Base-by-base conservation (phyloP, 2,113 vertebrate genomes). In the Sprattus sprattus region DNA sequence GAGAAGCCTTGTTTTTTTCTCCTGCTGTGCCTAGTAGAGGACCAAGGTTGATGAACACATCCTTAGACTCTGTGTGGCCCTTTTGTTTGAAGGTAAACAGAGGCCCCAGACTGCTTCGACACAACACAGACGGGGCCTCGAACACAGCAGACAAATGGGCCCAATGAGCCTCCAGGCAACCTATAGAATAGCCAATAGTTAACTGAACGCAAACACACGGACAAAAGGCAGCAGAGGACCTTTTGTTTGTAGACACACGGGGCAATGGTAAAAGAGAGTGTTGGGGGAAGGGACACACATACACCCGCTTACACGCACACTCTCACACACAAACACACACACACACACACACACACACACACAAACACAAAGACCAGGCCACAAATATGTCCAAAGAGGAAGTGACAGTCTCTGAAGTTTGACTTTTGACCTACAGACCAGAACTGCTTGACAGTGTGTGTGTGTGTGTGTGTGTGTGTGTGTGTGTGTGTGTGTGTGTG, bases 401-500 rank as follows among this genome's bases (percentile, higher is more conserved):
- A 13, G 28, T 28, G 64, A 71, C 64, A 28, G 64, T 8, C 64
- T 71, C 64, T 71, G 22, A 71, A 71, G n/a, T 71, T 71, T 71
- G 64, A 71, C 64, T 32, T 71, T 71, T 71, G 64, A 71, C 64
- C 64, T 28, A n/a, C 20, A 64, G 20, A 64, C 60, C 20, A 64
- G 20, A 32, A n/a, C n/a, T 67, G 64, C 64, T 67, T 67, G 64
- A 67, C 64, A 67, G 64, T 28, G 64, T n/a, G 60, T 64, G 60
- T 64, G 60, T n/a, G 22, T 64, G 60, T 64, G 60, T 64, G 60
- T 64, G 60, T 64, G 60, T 64, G 60, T 64, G 60, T 64, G 60
- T 57, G 54, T 57, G 54, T 16, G 54, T 4, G 54, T 64, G 60
- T 64, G 60, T 64, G 60, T 64, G 60, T 64, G 54, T 60, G 54